Evolutionary conservation across 2,113 vertebrate genomes (phyloP).

Genomic region (Furnarius figulus): DNA sequence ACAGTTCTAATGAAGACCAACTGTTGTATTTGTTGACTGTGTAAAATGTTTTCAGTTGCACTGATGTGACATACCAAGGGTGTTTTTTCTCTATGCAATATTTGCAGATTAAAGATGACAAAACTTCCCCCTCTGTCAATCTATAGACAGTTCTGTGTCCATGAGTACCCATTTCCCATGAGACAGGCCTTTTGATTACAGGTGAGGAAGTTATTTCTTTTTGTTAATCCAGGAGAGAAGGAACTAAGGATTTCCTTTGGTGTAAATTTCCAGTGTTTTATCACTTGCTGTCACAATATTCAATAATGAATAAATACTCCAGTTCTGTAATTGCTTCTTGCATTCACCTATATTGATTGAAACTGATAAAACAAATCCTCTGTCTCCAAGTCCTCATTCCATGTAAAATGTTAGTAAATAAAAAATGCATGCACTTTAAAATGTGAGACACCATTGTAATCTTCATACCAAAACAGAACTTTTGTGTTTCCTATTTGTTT

Average conservation of each 20-base stretch:
- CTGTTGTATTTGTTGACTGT: neutral
- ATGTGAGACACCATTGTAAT: neutral
- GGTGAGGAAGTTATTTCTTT: neutral
- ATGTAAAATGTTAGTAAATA: slow-evolving; percentile 16
- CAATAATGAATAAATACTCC: slow-evolving; percentile 35
- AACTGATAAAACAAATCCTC: neutral
- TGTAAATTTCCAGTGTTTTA: slow-evolving; percentile 20
- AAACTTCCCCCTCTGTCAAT: neutral
- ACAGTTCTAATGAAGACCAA: slow-evolving; percentile 5
- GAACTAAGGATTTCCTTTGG: slow-evolving; percentile 11
- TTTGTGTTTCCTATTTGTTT: neutral
- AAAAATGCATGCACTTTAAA: neutral
- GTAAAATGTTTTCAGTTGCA: slow-evolving; percentile 27
- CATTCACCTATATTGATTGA: neutral
- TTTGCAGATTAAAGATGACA: slow-evolving; percentile 13
- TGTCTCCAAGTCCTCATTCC: neutral
- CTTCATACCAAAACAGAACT: neutral
- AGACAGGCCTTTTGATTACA: neutral
- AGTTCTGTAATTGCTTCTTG: slow-evolving; percentile 37
- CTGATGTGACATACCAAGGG: neutral
- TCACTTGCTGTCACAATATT: slow-evolving; percentile 7
- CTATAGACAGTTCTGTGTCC: neutral
- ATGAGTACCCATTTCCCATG: neutral
- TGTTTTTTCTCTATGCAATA: slow-evolving; percentile 28
- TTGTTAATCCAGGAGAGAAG: neutral